phyloP scores from a whole-genome alignment of 2,797 vertebrate species.

The Limosa lapponica region DNA sequence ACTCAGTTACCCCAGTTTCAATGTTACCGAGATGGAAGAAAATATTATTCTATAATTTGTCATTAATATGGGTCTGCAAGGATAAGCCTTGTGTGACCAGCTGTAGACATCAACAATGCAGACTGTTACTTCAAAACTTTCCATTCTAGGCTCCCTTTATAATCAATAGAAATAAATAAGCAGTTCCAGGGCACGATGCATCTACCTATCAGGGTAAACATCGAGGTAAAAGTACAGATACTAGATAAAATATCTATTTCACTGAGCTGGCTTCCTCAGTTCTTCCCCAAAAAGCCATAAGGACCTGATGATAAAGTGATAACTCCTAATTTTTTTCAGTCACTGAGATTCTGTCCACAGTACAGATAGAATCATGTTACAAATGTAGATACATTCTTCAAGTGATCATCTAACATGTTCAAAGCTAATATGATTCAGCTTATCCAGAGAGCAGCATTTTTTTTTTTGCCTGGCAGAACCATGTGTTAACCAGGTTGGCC shows the following conservation, averaged over 20 bases:
- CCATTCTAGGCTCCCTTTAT: background rate
- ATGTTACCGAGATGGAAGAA: background rate
- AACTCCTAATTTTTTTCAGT: background rate
- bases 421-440: constrained; percentile 44
- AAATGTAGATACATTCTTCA: background rate
- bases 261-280: background rate
- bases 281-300: background rate
- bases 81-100: background rate
- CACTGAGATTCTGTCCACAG: background rate
- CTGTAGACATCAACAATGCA: background rate
- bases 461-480: constrained; percentile 40
- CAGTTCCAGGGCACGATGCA: background rate
- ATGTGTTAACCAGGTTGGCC: constrained; percentile 68
- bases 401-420: constrained; percentile 29
- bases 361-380: background rate
- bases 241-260: background rate
- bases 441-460: background rate
- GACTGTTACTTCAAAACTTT: background rate
- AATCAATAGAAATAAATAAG: background rate
- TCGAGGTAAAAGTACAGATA: background rate
- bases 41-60: background rate
- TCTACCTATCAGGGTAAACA: background rate
- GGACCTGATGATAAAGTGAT: background rate
- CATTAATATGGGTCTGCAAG: background rate
- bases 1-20: background rate